Conservation (phyloP, 2,113 vertebrate genomes). For the Taxidea taxus region DNA sequence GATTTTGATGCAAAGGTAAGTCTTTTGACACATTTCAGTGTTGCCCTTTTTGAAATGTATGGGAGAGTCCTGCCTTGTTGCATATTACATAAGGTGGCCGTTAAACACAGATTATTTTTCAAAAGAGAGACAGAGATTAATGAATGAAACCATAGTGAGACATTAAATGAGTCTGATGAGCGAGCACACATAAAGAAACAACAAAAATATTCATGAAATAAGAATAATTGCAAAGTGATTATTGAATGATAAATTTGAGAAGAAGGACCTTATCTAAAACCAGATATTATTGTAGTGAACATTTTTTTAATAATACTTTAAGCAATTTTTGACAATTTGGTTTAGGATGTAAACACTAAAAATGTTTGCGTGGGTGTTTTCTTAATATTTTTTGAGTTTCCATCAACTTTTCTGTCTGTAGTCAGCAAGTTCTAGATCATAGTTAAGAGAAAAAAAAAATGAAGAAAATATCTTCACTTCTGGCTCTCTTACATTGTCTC, state of each 20-base stretch:
- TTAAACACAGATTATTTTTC: constrained; percentile 83
- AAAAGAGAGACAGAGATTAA: constrained; percentile 82
- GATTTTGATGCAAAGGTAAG: constrained; percentile 75
- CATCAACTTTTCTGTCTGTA: not conserved
- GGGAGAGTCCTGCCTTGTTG: constrained; percentile 72
- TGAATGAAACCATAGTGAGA: constrained; percentile 80
- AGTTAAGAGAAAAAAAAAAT: not conserved
- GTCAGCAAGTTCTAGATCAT: constrained; percentile 17
- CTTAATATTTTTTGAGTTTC: not conserved
- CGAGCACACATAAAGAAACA: constrained; percentile 76
- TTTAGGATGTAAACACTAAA: constrained; percentile 36
- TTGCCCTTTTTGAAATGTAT: constrained; percentile 63
- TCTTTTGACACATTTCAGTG: constrained; percentile 58
- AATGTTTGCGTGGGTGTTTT: constrained; percentile 9
- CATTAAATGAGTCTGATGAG: constrained; percentile 78
- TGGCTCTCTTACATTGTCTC: not conserved
- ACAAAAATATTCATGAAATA: constrained; percentile 69
- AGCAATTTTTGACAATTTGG: constrained; percentile 18
- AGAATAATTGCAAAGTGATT: constrained; percentile 75
- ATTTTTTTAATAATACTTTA: constrained; percentile 43
- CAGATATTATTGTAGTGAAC: constrained; percentile 59
- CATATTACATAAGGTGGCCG: constrained; percentile 77
- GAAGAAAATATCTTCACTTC: not conserved
- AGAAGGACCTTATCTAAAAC: constrained; percentile 59
- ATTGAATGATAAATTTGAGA: constrained; percentile 72